phyloP scores from a whole-genome alignment of 2,797 vertebrate genomes.

The Macrochelys suwanniensis region DNA sequence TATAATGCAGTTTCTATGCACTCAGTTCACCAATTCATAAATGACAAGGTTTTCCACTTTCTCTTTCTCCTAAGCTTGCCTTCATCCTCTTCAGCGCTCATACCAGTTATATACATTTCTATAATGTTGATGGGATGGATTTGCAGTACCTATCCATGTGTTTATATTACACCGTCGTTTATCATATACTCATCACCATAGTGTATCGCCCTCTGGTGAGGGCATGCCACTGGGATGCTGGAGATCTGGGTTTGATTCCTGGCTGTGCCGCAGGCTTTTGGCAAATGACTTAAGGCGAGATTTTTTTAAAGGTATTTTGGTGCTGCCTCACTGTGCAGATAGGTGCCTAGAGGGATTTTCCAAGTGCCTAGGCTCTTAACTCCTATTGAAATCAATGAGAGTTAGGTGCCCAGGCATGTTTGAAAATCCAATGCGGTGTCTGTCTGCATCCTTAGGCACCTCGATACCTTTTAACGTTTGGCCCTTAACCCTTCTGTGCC shows the following conservation, averaged over 20 bases:
- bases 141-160: not conserved
- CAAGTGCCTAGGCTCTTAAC: not conserved
- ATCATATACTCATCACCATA: fast-evolving
- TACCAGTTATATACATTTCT: not conserved
- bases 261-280: not conserved
- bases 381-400: not conserved
- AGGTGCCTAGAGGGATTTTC: not conserved
- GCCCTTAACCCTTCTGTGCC: not conserved
- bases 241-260: fast-evolving
- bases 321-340: not conserved
- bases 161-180: fast-evolving
- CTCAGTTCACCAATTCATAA: not conserved
- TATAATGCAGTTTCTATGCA: not conserved
- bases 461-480: not conserved
- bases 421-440: not conserved
- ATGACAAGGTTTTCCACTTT: not conserved
- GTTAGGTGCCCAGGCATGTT: not conserved
- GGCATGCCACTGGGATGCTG: not conserved
- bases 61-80: not conserved
- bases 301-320: not conserved
- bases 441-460: not conserved
- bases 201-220: not conserved
- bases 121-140: not conserved
- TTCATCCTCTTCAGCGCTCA: not conserved
- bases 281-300: not conserved